phyloP scores from a whole-genome alignment of 2,888 invertebrate genomes.

The Netelia melanura region DNA sequence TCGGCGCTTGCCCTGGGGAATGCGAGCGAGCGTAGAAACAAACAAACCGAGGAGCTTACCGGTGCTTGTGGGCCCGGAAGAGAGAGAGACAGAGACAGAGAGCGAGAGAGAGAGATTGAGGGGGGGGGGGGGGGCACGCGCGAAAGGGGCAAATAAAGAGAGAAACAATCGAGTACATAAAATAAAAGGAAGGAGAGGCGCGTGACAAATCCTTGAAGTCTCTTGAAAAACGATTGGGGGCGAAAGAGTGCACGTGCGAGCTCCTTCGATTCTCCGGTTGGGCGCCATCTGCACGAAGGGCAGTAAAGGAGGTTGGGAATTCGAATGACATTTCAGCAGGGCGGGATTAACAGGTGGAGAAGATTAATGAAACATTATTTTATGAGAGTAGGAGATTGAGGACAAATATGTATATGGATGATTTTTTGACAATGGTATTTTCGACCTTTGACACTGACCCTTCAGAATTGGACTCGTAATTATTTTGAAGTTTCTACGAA shows the following conservation, averaged over 20 bases:
- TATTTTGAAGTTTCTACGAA: no score
- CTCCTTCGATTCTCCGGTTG: neutral
- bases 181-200: neutral
- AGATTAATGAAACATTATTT: neutral
- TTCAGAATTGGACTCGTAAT: no score
- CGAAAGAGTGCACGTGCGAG: neutral
- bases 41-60: conserved; percentile 14
- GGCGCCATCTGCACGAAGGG: neutral
- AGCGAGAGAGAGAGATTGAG: conserved; percentile 16
- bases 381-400: neutral
- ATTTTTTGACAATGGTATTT: no score
- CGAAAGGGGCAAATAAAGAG: conserved; percentile 9
- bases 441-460: no score
- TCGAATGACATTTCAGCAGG: neutral
- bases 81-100: neutral
- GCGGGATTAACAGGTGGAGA: neutral
- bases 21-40: conserved; percentile 44
- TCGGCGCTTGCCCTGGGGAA: conserved; percentile 4
- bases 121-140: no score
- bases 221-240: neutral
- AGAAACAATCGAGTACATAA: neutral
- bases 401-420: no score
- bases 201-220: neutral
- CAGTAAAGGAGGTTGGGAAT: neutral
- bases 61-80: neutral